Conservation (phyloP, 1,140 invertebrate genomes). For the Mya arenaria region DNA sequence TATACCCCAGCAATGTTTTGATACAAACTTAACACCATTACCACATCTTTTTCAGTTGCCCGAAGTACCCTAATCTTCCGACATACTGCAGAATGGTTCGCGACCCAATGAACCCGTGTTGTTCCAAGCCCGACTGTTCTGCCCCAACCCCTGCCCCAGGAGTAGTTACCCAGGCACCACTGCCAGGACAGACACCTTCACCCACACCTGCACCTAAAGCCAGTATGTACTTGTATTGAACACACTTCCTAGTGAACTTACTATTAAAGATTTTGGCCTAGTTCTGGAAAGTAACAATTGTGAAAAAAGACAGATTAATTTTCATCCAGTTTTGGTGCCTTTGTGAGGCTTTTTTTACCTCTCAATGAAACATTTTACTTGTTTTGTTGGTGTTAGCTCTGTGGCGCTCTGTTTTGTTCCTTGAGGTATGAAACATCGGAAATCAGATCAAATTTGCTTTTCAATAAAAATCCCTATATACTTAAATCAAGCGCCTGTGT, state of each 20-base stretch:
- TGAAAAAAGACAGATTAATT: too few relatives aligned
- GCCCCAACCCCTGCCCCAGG: constrained; percentile 55
- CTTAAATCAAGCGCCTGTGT: constrained; percentile 35
- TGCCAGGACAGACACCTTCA: constrained; percentile 51
- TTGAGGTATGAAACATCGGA: too few relatives aligned
- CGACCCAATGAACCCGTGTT: constrained; percentile 62
- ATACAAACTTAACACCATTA: constrained; percentile 14
- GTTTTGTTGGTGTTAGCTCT: too few relatives aligned
- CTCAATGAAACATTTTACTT: too few relatives aligned
- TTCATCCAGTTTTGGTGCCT: too few relatives aligned
- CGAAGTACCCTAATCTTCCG: constrained; percentile 49
- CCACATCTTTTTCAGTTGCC: constrained; percentile 45
- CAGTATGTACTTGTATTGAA: constrained; percentile 25
- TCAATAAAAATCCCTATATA: too few relatives aligned
- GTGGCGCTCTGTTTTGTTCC: too few relatives aligned
- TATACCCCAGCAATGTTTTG: background rate
- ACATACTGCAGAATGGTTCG: constrained; percentile 41
- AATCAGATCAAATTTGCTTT: too few relatives aligned
- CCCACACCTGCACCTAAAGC: constrained; percentile 34
- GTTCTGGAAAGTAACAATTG: too few relatives aligned
- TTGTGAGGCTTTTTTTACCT: too few relatives aligned
- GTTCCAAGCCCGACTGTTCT: constrained; percentile 55
- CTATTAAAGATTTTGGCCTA: too few relatives aligned
- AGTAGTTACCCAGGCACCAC: constrained; percentile 57
- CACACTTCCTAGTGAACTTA: too few relatives aligned